Evolutionary conservation across 2,888 invertebrate genomes (phyloP), one percentile per base, ranked within the genome.

Genomic region (Drosophila gaucha): DNA sequence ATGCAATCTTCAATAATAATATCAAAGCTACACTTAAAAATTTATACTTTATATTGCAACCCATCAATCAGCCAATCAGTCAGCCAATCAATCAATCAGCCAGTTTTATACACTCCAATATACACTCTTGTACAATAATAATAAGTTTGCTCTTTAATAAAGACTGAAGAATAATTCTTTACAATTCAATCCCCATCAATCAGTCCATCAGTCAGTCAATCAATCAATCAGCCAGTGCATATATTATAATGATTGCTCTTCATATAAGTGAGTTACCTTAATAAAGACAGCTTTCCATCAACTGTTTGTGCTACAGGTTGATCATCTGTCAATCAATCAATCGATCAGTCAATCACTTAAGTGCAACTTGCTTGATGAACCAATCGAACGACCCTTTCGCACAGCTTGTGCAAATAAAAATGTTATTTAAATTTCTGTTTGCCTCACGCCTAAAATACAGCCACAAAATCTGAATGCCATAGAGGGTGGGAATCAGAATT

Each of bases 371-470:
- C 38, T 6, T 3, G 9, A n/a, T 22, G 10, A 12, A 2, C 26
- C 20, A 46, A 35, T 51, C 30, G 16, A n/a, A 9, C 26, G 10
- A 62, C 20, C 31, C 31, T 12, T 3, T 4, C 3, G 12, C 9
- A 1, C 14, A 9, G 36, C 35, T 50, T 38, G 47, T 52, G 39
- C 44, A 76, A 74, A 74, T 69, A 67, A 72, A 74, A 86, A 75
- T 71, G 74, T 71, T 79, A 84, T 84, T 86, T 85, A 82, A 84
- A 79, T 84, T 86, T 82, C 74, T 55, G 68, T 77, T 82, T 55
- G 66, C 44, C 65, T 35, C 43, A 28, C 50, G 62, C 54, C 60
- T 54, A 66, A 76, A 76, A 67, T 67, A 33, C 50, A 57, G 74
- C 74, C 73, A 52, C 73, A 86, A 71, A 66, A 75, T 75, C 75